Conservation (phyloP, 2,113 vertebrate genomes). For the Ochotona curzoniae region DNA sequence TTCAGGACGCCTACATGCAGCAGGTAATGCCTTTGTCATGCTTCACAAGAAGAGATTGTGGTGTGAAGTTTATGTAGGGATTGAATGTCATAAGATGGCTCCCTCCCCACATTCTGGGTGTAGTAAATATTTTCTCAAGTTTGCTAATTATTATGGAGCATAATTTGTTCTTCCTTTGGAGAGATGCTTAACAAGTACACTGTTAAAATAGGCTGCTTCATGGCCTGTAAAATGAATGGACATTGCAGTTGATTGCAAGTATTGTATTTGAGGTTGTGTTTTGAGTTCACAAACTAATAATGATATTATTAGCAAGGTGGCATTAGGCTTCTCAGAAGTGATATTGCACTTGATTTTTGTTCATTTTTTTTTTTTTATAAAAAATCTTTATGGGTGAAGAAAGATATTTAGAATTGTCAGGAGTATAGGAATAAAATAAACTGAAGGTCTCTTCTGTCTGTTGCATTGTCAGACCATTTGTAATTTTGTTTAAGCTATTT, state of each 20-base stretch:
- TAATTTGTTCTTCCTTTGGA: conserved; percentile 32
- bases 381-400: too few relatives aligned
- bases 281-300: conserved; percentile 11
- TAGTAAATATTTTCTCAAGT: background rate
- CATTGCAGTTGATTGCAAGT: background rate
- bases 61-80: background rate
- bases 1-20: conserved; percentile 91
- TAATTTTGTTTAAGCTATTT: conserved; percentile 24
- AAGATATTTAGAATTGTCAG: background rate
- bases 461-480: conserved; percentile 9
- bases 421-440: background rate
- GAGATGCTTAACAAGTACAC: background rate
- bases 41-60: background rate
- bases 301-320: background rate
- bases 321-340: conserved; percentile 33
- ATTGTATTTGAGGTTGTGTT: background rate
- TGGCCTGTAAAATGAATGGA: background rate
- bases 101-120: background rate
- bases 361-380: background rate
- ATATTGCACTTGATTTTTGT: conserved; percentile 11
- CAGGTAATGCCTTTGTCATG: conserved; percentile 82
- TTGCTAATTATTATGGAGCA: background rate
- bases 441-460: background rate
- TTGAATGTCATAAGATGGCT: background rate
- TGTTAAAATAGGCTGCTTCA: background rate